phyloP scores from a whole-genome alignment of 2,113 vertebrate genomes.

The Atrichornis clamosus region DNA sequence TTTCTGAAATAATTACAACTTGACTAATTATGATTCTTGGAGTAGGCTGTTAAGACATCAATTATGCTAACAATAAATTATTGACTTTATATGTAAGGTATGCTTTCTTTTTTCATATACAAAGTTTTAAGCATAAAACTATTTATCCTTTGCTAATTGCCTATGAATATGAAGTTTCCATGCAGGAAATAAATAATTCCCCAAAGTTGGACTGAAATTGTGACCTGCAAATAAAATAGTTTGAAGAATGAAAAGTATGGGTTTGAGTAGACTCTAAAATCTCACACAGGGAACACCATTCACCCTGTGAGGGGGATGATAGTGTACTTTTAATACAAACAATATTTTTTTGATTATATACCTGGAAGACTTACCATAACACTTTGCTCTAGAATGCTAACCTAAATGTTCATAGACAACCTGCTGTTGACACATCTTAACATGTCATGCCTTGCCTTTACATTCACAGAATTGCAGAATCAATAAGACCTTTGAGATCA shows the following conservation, averaged over 20 bases:
- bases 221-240: background rate
- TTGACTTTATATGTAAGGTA: background rate
- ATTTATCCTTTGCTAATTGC: background rate
- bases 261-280: background rate
- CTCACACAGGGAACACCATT: background rate
- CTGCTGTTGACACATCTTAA: background rate
- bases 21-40: background rate
- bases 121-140: background rate
- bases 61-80: background rate
- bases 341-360: background rate
- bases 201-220: background rate
- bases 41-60: background rate
- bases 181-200: background rate
- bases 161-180: background rate
- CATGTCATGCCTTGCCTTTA: background rate
- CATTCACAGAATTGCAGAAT: background rate
- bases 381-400: background rate
- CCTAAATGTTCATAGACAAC: background rate
- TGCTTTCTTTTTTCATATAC: background rate
- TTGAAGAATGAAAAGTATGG: background rate
- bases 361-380: background rate
- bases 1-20: background rate
- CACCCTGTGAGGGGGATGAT: background rate
- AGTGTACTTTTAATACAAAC: background rate
- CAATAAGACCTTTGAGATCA: background rate